Evolutionary conservation across 2,113 vertebrate species (phyloP), one percentile per base, ranked within the genome.

Genomic region (Albula goreensis): DNA sequence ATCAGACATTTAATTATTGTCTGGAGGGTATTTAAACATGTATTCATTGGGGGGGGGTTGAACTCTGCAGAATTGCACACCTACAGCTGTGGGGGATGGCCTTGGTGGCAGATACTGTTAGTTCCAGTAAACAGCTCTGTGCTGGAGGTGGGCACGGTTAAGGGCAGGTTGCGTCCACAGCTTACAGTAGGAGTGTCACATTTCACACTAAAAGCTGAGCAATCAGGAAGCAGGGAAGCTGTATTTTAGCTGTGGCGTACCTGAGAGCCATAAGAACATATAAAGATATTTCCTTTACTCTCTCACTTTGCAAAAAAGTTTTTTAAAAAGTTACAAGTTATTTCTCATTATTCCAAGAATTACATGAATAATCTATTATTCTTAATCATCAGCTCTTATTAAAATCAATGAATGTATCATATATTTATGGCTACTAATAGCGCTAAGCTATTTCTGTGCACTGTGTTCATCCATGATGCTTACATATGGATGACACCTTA

Each of bases 51-150:
- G 31, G 31, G 31, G 31, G 31, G 31, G 31, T 41, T 1, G 31
- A 41, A 41, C 1, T 41, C 31, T 41, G 31, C 31, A 41, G 31
- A 41, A 41, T 41, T 90, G 82, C 85, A 83, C 85, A 78, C 17
- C 79, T 52, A 78, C 85, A 79, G 85, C 87, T 83, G 85, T 48
- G 86, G 88, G 85, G 88, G 88, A 87, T 91, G 89, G 87, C 89
- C 88, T 89, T 88, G 87, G 87, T 70, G 78, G 51, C 82, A 66
- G 19, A 78, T 84, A 77, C 48, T 82, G 78, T 87, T 83, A 53
- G 80, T 80, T 89, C 82, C 88, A 82, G 82, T 48, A 84, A 87
- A 51, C 74, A 85, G 57, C 50, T 85, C 22, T 56, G 13, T 74
- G 56, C 78, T 82, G 86, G 80, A 50, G 79, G 66, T 81, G 87